Evolutionary conservation across 2,888 invertebrate genomes (phyloP).

Genomic region (Helobdella robusta): DNA sequence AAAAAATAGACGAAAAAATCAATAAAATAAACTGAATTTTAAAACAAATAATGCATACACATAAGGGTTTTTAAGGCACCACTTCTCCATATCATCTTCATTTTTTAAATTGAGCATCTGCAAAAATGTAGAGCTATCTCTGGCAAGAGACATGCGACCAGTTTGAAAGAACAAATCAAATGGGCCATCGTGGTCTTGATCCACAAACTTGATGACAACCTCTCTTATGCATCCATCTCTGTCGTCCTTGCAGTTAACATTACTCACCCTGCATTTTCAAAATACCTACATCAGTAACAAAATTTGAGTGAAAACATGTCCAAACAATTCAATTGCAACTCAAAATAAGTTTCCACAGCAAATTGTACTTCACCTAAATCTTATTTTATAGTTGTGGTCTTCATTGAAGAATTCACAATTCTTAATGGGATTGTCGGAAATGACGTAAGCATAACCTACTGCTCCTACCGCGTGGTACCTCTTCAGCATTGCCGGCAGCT

Average conservation of each 20-base stretch:
- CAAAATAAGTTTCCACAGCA: no score
- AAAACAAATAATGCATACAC: no score
- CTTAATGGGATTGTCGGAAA: conserved; percentile 26
- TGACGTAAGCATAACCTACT: conserved; percentile 33
- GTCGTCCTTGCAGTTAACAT: conserved; percentile 33
- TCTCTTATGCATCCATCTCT: conserved; percentile 31
- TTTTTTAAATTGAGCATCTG: conserved; percentile 25
- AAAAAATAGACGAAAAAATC: no score
- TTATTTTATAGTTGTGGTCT: conserved; percentile 30
- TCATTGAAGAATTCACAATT: conserved; percentile 32
- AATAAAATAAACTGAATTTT: no score
- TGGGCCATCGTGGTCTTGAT: conserved; percentile 35
- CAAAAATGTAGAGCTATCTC: conserved; percentile 30
- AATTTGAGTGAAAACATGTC: neutral
- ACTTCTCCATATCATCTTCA: conserved; percentile 5
- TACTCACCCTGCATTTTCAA: conserved; percentile 31
- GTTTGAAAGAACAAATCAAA: conserved; percentile 34
- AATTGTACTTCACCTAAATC: conserved; percentile 30
- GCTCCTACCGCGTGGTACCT: conserved; percentile 32
- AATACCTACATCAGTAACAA: neutral
- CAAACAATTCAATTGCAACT: neutral
- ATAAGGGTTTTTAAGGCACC: conserved; percentile 15
- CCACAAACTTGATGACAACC: conserved; percentile 34
- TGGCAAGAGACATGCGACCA: conserved; percentile 31
- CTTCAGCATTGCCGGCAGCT: neutral